These are phyloP conservation scores for Holocentrus rufus DNA, from an alignment of 2,797 vertebrate species.

Conservation along the genomic window DNA sequence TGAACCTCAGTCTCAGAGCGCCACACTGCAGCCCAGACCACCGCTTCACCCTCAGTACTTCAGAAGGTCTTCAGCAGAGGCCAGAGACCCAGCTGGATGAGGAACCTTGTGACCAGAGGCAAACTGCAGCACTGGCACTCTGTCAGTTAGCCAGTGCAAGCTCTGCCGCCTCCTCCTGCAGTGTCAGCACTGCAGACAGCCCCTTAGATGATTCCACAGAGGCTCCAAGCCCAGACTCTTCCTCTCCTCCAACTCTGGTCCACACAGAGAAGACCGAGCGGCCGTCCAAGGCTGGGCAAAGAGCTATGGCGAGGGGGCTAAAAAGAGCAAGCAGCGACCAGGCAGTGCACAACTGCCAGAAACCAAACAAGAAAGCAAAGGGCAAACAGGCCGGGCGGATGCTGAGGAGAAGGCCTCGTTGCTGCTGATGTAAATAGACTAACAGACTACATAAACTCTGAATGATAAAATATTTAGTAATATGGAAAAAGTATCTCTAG, in stretches of 20 bases:
- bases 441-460: constrained; percentile 2
- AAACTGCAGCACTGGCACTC: constrained; percentile 93
- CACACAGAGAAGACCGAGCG: constrained; percentile 27
- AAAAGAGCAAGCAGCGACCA: constrained; percentile 84
- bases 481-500: constrained; percentile 15
- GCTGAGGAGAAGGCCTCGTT: constrained; percentile 86
- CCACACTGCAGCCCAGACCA: constrained; percentile 58
- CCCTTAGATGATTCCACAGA: constrained; percentile 24
- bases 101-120: constrained; percentile 90
- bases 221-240: neutral
- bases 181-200: constrained; percentile 28
- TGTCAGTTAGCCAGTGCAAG: constrained; percentile 92
- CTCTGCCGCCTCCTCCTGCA: constrained; percentile 60
- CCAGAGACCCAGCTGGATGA: constrained; percentile 57
- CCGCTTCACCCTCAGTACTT: constrained; percentile 23
- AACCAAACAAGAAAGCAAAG: constrained; percentile 81
- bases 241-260: neutral
- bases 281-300: constrained; percentile 12
- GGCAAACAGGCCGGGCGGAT: constrained; percentile 76
- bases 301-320: constrained; percentile 66
- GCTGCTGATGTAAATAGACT: constrained; percentile 75
- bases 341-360: constrained; percentile 72
- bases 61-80: constrained; percentile 41
- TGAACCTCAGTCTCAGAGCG: constrained; percentile 91
- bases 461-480: constrained; percentile 15